phyloP scores from a whole-genome alignment of 2,888 invertebrate species.

The Syritta pipiens region DNA sequence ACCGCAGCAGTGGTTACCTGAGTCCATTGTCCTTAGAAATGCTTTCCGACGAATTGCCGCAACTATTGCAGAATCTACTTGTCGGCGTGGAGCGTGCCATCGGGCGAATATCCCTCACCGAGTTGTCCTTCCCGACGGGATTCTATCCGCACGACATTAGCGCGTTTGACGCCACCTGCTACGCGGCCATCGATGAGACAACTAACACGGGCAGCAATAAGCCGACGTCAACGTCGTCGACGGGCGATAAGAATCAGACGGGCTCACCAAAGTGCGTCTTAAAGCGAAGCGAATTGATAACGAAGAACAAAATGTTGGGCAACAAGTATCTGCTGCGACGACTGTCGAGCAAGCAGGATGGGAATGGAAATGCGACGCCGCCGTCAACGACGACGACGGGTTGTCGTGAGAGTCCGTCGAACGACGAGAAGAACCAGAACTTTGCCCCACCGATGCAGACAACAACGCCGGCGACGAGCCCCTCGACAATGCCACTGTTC shows the following conservation, averaged over 20 bases:
- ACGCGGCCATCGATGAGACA: slow-evolving; percentile 44
- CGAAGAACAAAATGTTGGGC: slow-evolving; percentile 79
- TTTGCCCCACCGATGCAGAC: neutral
- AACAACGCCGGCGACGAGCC: slow-evolving; percentile 68
- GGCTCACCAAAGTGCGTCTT: slow-evolving; percentile 79
- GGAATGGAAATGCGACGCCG: slow-evolving; percentile 74
- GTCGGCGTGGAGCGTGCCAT: slow-evolving; percentile 86
- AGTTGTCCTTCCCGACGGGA: slow-evolving; percentile 83
- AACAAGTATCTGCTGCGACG: slow-evolving; percentile 78
- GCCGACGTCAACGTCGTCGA: slow-evolving; percentile 60
- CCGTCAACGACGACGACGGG: slow-evolving; percentile 76
- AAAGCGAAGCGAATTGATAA: slow-evolving; percentile 79
- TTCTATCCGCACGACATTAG: slow-evolving; percentile 79
- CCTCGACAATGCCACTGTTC: slow-evolving; percentile 81
- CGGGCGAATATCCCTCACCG: slow-evolving; percentile 84
- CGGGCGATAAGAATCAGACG: slow-evolving; percentile 75
- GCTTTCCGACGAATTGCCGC: slow-evolving; percentile 81
- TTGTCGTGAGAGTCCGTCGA: slow-evolving; percentile 75
- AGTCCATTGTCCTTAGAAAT: slow-evolving; percentile 78
- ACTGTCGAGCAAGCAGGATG: slow-evolving; percentile 77
- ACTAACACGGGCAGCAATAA: slow-evolving; percentile 41
- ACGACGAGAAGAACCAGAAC: slow-evolving; percentile 72
- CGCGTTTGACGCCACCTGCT: slow-evolving; percentile 44
- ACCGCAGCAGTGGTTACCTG: slow-evolving; percentile 73
- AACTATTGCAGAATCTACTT: slow-evolving; percentile 83